These are phyloP conservation scores for Hanleya hanleyi DNA, from an alignment of 2,888 invertebrate genomes.

Conservation along the genomic window DNA sequence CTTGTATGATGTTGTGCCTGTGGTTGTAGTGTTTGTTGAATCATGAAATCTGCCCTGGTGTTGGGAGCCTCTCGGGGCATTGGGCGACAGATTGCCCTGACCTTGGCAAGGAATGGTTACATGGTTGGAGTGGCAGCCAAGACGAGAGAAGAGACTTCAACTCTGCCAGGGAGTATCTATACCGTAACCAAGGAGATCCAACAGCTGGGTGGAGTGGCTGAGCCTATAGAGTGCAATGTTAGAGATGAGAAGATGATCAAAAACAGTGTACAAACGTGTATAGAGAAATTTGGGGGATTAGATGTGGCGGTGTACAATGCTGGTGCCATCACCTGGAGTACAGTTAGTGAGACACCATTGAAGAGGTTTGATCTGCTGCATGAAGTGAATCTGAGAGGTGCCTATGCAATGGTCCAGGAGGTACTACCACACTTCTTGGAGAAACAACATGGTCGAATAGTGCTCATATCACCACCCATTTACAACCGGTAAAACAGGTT, in stretches of 20 bases:
- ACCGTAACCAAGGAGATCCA: constrained; percentile 53
- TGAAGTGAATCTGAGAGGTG: constrained; percentile 76
- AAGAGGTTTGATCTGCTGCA: constrained; percentile 59
- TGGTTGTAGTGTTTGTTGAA: too few species aligned
- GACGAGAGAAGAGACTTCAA: constrained; percentile 42
- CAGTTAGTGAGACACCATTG: constrained; percentile 56
- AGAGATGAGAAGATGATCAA: constrained; percentile 49
- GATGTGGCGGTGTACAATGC: constrained; percentile 88
- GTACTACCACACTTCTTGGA: constrained; percentile 53
- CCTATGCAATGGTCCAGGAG: constrained; percentile 74
- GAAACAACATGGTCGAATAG: constrained; percentile 49
- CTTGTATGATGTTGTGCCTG: too few species aligned
- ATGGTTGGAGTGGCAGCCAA: constrained; percentile 60
- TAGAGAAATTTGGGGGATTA: constrained; percentile 81
- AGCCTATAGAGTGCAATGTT: constrained; percentile 55
- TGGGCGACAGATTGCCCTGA: constrained; percentile 57
- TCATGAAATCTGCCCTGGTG: constrained; percentile 52
- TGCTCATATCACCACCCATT: constrained; percentile 63
- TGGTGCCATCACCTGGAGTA: constrained; percentile 80
- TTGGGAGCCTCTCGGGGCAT: constrained; percentile 65
- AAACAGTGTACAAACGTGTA: constrained; percentile 40
- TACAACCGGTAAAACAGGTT: constrained; percentile 51
- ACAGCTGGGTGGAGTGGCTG: constrained; percentile 45
- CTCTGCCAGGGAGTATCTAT: constrained; percentile 53
- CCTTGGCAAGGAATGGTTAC: constrained; percentile 50